phyloP scores from a whole-genome alignment of 2,797 vertebrate species.

The Natrix natrix region DNA sequence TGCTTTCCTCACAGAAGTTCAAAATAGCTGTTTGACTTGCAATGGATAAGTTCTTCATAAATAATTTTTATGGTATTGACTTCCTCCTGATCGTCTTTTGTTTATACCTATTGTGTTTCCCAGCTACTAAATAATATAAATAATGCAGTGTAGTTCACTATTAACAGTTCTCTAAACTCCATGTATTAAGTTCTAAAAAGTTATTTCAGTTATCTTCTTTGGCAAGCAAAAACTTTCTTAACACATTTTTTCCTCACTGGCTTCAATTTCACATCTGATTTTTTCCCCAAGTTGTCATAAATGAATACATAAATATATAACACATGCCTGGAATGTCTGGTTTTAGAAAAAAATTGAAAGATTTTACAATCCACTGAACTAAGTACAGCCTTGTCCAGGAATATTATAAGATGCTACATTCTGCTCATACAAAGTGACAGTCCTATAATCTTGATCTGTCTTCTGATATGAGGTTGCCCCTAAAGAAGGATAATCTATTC shows the following conservation, averaged over 20 bases:
- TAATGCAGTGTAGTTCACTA: background rate
- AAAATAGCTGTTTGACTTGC: background rate
- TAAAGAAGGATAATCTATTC: background rate
- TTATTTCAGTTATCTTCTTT: slow-evolving; percentile 2
- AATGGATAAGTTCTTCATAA: background rate
- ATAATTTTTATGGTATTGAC: slow-evolving; percentile 6
- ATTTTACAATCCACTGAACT: background rate
- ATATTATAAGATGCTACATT: background rate
- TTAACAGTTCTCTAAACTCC: background rate
- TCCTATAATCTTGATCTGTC: background rate
- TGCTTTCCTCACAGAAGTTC: background rate
- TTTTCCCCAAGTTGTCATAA: background rate
- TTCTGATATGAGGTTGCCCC: background rate
- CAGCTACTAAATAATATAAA: background rate
- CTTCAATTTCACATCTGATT: background rate
- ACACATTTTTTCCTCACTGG: background rate
- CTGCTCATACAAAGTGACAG: background rate
- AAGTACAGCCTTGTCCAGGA: background rate
- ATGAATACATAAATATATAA: background rate
- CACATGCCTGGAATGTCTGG: background rate
- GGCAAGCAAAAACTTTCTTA: background rate
- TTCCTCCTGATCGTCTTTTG: background rate
- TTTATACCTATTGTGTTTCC: background rate
- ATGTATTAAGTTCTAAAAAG: background rate
- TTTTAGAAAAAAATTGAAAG: background rate